Percentiles rank a stretch among this genome's conserved stretches.
These are phyloP conservation scores for Nebria brevicollis DNA, from an alignment of 2,888 invertebrate species.

Conservation along the genomic window DNA sequence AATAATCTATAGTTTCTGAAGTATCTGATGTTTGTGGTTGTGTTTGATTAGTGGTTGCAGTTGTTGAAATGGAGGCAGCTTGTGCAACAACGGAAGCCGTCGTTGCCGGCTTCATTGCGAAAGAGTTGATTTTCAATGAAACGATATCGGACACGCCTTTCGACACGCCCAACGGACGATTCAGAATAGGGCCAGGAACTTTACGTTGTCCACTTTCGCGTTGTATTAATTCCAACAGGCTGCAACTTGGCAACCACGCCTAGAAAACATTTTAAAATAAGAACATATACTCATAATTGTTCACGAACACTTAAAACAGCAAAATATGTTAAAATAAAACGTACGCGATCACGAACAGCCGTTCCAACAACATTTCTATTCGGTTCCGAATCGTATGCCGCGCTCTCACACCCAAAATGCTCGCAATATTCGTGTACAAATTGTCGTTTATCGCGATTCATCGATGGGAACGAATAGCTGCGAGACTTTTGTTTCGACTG, in stretches of 20 bases:
- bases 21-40: conserved; percentile 51
- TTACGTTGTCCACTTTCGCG: conserved; percentile 82
- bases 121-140: conserved; percentile 54
- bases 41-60: conserved; percentile 36
- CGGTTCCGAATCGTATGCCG: conserved; percentile 95
- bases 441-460: conserved; percentile 92
- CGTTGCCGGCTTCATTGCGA: conserved; percentile 21
- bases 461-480: conserved; percentile 89
- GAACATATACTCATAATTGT: conserved; percentile 17
- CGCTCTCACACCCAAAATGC: conserved; percentile 93
- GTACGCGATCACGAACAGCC: conserved; percentile 80
- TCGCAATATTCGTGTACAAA: conserved; percentile 95
- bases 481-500: conserved; percentile 83
- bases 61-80: conserved; percentile 22
- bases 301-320: conserved; percentile 12
- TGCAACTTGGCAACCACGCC: conserved; percentile 91
- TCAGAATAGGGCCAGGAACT: conserved; percentile 77
- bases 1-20: conserved; percentile 54
- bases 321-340: conserved; percentile 10
- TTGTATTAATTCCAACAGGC: conserved; percentile 82
- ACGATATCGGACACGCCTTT: conserved; percentile 54
- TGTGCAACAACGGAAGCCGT: conserved; percentile 13
- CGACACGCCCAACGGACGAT: conserved; percentile 54
- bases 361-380: conserved; percentile 96
- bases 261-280: conserved; percentile 60